Conservation (phyloP, 2,113 vertebrate genomes). For the Noturus placidus region DNA sequence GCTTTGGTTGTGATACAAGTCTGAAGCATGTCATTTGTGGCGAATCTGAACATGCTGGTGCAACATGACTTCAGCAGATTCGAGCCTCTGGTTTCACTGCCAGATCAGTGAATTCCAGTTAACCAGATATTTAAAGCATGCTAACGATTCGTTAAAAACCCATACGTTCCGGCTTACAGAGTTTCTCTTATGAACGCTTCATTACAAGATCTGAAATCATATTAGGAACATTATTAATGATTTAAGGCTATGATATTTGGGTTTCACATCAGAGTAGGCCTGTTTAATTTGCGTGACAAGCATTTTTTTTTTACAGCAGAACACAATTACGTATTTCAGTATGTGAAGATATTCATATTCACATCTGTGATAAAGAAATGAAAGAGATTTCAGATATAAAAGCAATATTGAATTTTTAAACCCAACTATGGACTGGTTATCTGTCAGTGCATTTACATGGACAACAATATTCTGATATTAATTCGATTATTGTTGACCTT, state of each 20-base stretch:
- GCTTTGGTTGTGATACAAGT: background rate
- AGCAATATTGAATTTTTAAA: background rate
- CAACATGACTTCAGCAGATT: background rate
- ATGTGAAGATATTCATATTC: background rate
- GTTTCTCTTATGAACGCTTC: background rate
- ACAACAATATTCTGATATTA: too few species aligned
- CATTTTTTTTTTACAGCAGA: background rate
- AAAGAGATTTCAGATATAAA: background rate
- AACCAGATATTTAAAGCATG: background rate
- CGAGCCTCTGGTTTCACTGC: background rate
- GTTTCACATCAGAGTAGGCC: background rate
- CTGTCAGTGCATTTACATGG: too few species aligned
- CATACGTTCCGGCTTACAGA: background rate
- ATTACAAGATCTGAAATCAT: background rate
- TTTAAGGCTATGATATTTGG: background rate
- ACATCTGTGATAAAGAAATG: background rate
- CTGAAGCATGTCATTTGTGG: background rate
- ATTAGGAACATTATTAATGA: background rate
- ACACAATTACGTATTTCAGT: background rate
- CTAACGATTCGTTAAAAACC: background rate
- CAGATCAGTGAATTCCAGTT: background rate
- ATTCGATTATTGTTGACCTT: too few species aligned
- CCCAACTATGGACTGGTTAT: background rate
- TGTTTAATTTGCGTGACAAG: background rate
- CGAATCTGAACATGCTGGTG: conserved; percentile 18